Evolutionary conservation across 2,888 invertebrate species (phyloP), one percentile per base, ranked within the genome.

Genomic region (Cerastis leucographa): DNA sequence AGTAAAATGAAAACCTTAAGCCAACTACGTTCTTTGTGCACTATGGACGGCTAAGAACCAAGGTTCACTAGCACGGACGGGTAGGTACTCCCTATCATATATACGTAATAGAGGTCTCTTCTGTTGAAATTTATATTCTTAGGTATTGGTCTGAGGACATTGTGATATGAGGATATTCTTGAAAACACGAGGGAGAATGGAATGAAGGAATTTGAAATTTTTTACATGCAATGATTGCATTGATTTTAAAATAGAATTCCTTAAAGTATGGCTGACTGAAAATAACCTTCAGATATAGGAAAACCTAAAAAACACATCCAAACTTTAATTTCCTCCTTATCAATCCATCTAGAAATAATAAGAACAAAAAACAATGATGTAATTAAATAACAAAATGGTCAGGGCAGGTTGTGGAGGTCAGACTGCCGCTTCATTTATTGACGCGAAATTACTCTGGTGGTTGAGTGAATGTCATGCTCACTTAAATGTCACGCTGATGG

Each of bases 1-100:
- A 67, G 49, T 40, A 65, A 66, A 84, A 73, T 74, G 81, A 74
- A 80, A 80, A 69, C 29, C 25, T 8, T 69, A 64, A 83, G 65
- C 64, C 76, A 83, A 85, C 80, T 56, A 42, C 61, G 65, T 74
- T 76, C 76, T 83, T 72, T 65, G 80, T 76, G 49, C 44, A n/a
- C 44, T 74, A 51, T 71, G 64, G 35, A 65, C n/a, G 66, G 66
- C 75, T 80, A 70, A 67, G 69, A 68, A 75, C 25, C 65, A 70
- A 78, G 80, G 71, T 67, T 80, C 51, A 51, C 42, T 44, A 29
- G 77, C 77, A 59, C 59, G 71, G 59, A 61, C 66, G 65, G 59
- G 35, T 70, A 80, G 59, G 35, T 70, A 80, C 74, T 74, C 71
- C 72, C 66, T 83, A 56, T 56, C 70, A 25, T 65, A 56, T 54